phyloP scores from a whole-genome alignment of 2,113 vertebrate genomes.

The Epinephelus moara region DNA sequence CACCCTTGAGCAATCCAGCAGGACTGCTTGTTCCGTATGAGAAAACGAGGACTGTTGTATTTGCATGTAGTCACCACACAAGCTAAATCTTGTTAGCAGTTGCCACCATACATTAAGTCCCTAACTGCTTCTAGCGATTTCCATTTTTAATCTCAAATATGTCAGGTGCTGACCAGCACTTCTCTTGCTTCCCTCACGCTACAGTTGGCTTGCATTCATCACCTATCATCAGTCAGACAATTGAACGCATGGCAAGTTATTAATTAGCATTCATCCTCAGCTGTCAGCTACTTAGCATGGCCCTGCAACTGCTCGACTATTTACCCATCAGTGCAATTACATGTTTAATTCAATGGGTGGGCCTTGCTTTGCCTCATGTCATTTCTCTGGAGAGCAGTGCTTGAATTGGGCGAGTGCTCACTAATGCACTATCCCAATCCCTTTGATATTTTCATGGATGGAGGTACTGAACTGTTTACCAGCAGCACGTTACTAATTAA shows the following conservation, averaged over 20 bases:
- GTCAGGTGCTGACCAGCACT: slow-evolving; percentile 35
- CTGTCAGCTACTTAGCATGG: slow-evolving; percentile 56
- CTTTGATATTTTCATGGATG: slow-evolving; percentile 1
- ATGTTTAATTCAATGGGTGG: slow-evolving; percentile 69
- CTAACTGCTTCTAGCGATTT: slow-evolving; percentile 16
- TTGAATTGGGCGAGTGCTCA: slow-evolving; percentile 17
- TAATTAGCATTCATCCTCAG: slow-evolving; percentile 57
- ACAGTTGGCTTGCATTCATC: slow-evolving; percentile 32
- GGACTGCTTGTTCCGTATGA: slow-evolving; percentile 1
- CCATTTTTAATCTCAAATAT: slow-evolving; percentile 43
- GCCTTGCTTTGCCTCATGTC: slow-evolving; percentile 17
- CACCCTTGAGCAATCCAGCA: not conserved
- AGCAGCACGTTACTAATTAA: not conserved
- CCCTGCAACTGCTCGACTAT: slow-evolving; percentile 53
- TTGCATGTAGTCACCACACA: slow-evolving; percentile 21
- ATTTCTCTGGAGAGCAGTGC: slow-evolving; percentile 40
- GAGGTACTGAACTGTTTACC: not conserved
- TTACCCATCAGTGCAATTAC: slow-evolving; percentile 63
- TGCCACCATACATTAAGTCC: slow-evolving; percentile 30
- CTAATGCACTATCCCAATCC: slow-evolving; percentile 1
- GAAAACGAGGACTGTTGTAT: not conserved
- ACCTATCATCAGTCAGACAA: slow-evolving; percentile 43
- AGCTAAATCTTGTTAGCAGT: slow-evolving; percentile 24
- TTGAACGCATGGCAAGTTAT: slow-evolving; percentile 31
- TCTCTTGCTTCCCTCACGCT: slow-evolving; percentile 20